A percentile compares a stretch with the other conserved stretches of the same genome.
These are phyloP conservation scores for Rhagium mordax DNA, from an alignment of 2,888 invertebrate species.

Conservation along the genomic window DNA sequence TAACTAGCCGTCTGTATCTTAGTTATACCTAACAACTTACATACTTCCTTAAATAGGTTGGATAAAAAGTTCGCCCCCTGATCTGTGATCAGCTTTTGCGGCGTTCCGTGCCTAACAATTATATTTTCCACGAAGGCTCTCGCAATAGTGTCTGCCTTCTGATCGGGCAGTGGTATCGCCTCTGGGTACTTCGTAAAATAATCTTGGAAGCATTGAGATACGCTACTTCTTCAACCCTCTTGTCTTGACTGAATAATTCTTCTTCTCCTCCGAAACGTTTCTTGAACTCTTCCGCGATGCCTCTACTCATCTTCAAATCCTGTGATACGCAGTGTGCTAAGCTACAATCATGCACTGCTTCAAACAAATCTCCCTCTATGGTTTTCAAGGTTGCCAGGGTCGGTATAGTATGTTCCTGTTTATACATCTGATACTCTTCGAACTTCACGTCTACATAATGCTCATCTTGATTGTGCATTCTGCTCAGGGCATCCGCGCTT, in stretches of 20 bases:
- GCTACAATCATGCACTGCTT: too few species aligned
- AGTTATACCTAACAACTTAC: background rate
- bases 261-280: background rate
- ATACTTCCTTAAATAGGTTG: slow-evolving; percentile 23
- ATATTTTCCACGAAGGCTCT: slow-evolving; percentile 48
- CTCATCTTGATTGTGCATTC: slow-evolving; percentile 13
- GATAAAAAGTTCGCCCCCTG: background rate
- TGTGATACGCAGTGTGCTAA: slow-evolving; percentile 23
- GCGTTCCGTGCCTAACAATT: slow-evolving; percentile 53
- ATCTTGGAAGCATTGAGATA: slow-evolving; percentile 38
- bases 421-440: slow-evolving; percentile 14
- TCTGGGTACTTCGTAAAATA: slow-evolving; percentile 52
- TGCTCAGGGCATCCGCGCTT: slow-evolving; percentile 22
- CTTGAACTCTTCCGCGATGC: slow-evolving; percentile 24
- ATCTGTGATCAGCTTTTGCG: slow-evolving; percentile 24
- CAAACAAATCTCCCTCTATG: too few species aligned
- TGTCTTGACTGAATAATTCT: background rate
- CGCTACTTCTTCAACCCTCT: background rate
- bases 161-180: slow-evolving; percentile 51
- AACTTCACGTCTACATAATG: slow-evolving; percentile 6
- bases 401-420: background rate
- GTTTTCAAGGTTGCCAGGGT: too few species aligned
- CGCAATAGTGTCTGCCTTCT: slow-evolving; percentile 50
- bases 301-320: slow-evolving; percentile 19
- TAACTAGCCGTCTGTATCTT: background rate